Percentiles rank a stretch among this genome's conserved stretches.
Conservation (phyloP, 2,888 invertebrate genomes). For the Neocrepidodera transversa region DNA sequence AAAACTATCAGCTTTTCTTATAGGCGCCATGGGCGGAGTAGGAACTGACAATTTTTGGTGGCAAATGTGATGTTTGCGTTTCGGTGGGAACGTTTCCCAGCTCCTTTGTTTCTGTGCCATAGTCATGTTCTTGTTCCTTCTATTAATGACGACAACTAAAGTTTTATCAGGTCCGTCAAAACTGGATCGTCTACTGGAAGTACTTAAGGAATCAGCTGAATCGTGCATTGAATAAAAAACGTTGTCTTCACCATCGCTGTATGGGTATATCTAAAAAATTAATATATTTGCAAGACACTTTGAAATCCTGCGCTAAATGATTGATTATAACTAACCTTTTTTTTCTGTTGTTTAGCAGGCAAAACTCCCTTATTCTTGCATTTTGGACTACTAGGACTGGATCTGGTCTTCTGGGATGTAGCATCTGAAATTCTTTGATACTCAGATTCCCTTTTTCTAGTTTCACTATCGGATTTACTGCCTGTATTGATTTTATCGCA, state of each 20-base stretch:
- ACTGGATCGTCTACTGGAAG: slow-evolving; percentile 65
- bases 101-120: slow-evolving; percentile 68
- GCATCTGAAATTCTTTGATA: slow-evolving; percentile 67
- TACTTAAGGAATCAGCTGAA: slow-evolving; percentile 67
- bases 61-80: slow-evolving; percentile 58
- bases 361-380: slow-evolving; percentile 54
- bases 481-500: slow-evolving; percentile 59
- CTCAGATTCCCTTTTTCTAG: slow-evolving; percentile 60
- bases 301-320: no score
- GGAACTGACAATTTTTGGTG: slow-evolving; percentile 49
- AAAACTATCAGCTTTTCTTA: slow-evolving; percentile 71
- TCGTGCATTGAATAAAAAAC: slow-evolving; percentile 63
- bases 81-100: slow-evolving; percentile 71
- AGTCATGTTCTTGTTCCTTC: slow-evolving; percentile 54
- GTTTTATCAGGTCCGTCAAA: slow-evolving; percentile 62
- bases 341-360: slow-evolving; percentile 47
- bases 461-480: slow-evolving; percentile 46
- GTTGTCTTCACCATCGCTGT: slow-evolving; percentile 65
- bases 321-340: slow-evolving; percentile 46
- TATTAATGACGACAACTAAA: slow-evolving; percentile 63
- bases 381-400: slow-evolving; percentile 58
- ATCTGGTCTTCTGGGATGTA: slow-evolving; percentile 62
- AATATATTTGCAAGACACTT: no score
- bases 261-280: slow-evolving; percentile 62
- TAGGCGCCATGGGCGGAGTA: slow-evolving; percentile 52